Base-by-base conservation (phyloP, 2,888 invertebrate genomes). In the Hipparchia sbordonii region DNA sequence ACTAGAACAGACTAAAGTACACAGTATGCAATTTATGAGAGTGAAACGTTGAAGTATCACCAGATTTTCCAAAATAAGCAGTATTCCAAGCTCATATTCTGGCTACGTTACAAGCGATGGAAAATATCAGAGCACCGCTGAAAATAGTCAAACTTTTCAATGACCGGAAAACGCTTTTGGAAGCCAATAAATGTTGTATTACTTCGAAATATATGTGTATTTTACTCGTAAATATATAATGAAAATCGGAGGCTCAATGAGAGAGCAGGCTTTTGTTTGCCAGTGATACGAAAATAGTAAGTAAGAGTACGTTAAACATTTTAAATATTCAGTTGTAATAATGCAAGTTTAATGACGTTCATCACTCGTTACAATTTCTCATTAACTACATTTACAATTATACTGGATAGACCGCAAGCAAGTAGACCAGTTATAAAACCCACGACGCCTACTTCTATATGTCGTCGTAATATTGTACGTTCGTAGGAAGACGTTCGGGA, bases 141-240 rank as follows among this genome's bases (percentile, higher is more conserved):
- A 62, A 62, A 62, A 46, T 13, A 62, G 62, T 13, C 46, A 13
- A 62, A 62, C 48, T 62, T 62, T 62, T 62, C 46, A 62, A 62
- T 48, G 46, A 48, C 62, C 13, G 62, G n/a, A 62, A 46, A 62
- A n/a, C 62, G 13, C 48, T 62, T 62, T 46, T 62, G 46, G 9
- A 13, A n/a, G 46, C 46, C 46, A n/a, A 10, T 46, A 12, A 62
- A 46, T 62, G 61, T 62, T 12, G 46, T 46, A 62, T 62, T 6
- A 62, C 8, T 62, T 6, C 8, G 45, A 46, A 46, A 62, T 48
- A 62, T 48, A 62, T 13, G n/a, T 62, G 46, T 46, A 62, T 39
- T 61, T 61, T 45, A 45, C 7, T 45, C n/a, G 60, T n/a, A 61
- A 61, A 61, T 61, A 39, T 61, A 61, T 61, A 61, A 61, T 61